Evolutionary conservation across 37 sponge, comb jelly and placozoan species (phyloP), one percentile per base, ranked within the genome.

Genomic region (Chondrilla cf. caribensis): DNA sequence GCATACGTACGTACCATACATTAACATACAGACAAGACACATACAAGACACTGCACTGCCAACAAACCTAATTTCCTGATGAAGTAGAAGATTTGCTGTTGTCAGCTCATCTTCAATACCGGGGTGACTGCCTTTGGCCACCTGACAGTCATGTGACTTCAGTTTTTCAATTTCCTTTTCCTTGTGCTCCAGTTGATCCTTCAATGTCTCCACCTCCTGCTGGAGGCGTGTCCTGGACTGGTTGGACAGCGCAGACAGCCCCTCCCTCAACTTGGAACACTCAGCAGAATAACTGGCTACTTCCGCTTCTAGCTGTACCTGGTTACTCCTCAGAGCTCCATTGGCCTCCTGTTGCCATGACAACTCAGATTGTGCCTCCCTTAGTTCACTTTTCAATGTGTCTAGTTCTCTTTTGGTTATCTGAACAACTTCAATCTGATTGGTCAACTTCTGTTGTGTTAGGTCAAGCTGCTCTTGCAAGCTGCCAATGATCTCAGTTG

Each of bases 61-160:
- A n/a, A 73, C 76, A 43, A 14, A 73, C 76, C 76, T 73, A 2
- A 73, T 39, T 73, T 73, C 76, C 25, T 73, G 76, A n/a, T 40
- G 43, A 1, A 73, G 40, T 39, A 73, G 15, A 22, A 73, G 43
- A 39, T 73, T 73, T 6, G 19, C 44, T 36, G 76, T 73, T 11
- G 38, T 31, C 2, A 41, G 24, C 11, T 36, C 38, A 5, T 73
- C 76, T 39, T 40, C 76, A 8, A 62, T 7, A 62, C 38, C 38
- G 17, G 76, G 21, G 0, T 19, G 22, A 73, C 7, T 14, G 7
- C n/a, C 15, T 2, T 21, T 36, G 43, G 76, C 40, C 76, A 40
- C 42, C 31, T 73, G 76, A 73, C 76, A 36, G 44, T 42, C 76
- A 73, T 39, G 41, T 40, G 76, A 73, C 43, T 11, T 11, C 6